These are phyloP conservation scores for Melolontha melolontha DNA, from an alignment of 2,888 invertebrate genomes.

Conservation along the genomic window DNA sequence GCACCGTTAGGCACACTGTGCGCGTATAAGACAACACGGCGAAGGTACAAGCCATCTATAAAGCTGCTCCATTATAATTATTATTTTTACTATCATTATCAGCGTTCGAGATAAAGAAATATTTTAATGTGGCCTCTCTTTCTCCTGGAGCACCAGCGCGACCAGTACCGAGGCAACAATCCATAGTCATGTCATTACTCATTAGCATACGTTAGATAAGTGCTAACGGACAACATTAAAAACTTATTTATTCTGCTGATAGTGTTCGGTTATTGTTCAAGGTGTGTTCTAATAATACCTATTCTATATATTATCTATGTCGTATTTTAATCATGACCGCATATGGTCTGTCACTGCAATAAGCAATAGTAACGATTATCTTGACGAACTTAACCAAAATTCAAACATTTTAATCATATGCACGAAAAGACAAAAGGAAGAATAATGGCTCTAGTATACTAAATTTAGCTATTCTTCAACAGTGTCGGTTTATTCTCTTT, in stretches of 20 bases:
- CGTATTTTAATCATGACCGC: too few relatives aligned
- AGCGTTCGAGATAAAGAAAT: constrained; percentile 22
- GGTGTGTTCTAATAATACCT: background rate
- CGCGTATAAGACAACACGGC: background rate
- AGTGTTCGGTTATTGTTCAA: background rate
- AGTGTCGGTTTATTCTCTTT: too few relatives aligned
- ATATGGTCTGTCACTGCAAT: too few relatives aligned
- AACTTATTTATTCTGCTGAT: background rate
- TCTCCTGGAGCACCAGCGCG: background rate
- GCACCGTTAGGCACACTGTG: constrained; percentile 39
- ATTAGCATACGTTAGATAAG: constrained; percentile 30
- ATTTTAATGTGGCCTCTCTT: constrained; percentile 12
- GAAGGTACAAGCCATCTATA: background rate
- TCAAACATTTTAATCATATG: too few relatives aligned
- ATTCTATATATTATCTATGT: background rate
- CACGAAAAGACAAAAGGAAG: too few relatives aligned
- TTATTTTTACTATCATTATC: constrained; percentile 27
- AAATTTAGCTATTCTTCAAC: too few relatives aligned
- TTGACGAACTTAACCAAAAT: too few relatives aligned
- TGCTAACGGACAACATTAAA: constrained; percentile 9
- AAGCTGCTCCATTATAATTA: constrained; percentile 18
- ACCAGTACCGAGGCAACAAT: background rate
- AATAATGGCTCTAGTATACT: too few relatives aligned
- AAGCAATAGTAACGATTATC: too few relatives aligned
- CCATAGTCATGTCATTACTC: too few relatives aligned